Evolutionary conservation across 2,888 invertebrate species (phyloP), one percentile per base, ranked within the genome.

Genomic region (Crepidodera aurea): DNA sequence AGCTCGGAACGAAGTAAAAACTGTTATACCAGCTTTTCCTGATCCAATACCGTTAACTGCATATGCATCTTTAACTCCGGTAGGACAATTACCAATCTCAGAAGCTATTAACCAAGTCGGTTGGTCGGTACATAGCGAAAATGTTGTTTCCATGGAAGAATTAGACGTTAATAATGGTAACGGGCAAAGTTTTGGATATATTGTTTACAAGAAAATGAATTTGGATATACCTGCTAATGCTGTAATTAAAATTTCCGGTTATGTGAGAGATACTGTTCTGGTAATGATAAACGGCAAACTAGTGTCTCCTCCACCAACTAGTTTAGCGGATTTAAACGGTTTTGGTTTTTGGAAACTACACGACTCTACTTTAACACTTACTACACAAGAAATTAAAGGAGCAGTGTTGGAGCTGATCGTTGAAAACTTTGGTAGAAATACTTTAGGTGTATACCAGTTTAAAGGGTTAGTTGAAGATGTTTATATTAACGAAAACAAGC

Each of bases 341-440:
- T 69, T 59, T 42, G 69, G 71, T 1, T 69, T 66, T 19, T 71
- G 69, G 70, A 67, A 57, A 40, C 12, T 62, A 10, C 51, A 71
- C 58, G 71, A 81, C 66, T 73, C 75, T 2, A 69, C 69, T 10
- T 68, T 80, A 27, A 68, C 62, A 13, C 56, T 70, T 1, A 64
- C 65, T 16, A 55, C 50, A 61, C 42, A 65, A 7, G 58, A 62
- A 16, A 56, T 69, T 13, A 64, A 69, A 19, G 72, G 75, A 2
- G 77, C 77, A 1, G 78, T 77, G 51, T 56, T 85, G 10, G 81
- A 82, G 55, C 64, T 85, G 7, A 67, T 87, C 1, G 82, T 84
- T 0, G 95, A 96, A 81, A 94, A 92, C 78, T 91, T 91, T 82
- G 95, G 95, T 6, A 85, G 94, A 54, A 86, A 91, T 32, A 93